These are phyloP conservation scores for Laterallus jamaicensis DNA, from an alignment of 2,113 vertebrate species.

Conservation along the genomic window DNA sequence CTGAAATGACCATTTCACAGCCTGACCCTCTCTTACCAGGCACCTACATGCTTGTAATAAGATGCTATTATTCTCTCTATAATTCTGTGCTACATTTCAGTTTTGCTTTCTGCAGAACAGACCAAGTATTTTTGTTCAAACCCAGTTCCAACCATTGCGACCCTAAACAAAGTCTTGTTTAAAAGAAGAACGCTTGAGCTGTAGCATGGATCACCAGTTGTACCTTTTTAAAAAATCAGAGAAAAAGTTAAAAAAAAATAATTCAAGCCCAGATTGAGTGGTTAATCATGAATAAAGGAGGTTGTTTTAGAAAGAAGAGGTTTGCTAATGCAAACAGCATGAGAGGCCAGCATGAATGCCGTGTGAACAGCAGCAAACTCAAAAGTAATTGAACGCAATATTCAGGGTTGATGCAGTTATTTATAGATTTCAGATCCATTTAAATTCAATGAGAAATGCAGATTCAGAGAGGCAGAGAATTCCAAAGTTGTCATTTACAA, in stretches of 20 bases:
- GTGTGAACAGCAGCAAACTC: slow-evolving; percentile 5
- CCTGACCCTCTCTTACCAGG: neutral
- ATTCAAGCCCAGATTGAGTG: neutral
- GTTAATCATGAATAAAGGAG: neutral
- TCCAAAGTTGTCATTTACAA: slow-evolving; percentile 42
- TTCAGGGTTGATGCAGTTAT: slow-evolving; percentile 50
- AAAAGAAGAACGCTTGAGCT: neutral
- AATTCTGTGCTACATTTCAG: neutral
- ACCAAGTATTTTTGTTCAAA: neutral
- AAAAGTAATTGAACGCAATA: slow-evolving; percentile 21
- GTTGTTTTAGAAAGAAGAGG: slow-evolving; percentile 8
- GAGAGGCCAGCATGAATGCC: slow-evolving; percentile 2
- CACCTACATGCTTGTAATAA: neutral
- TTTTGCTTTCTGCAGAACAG: neutral
- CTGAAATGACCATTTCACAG: neutral
- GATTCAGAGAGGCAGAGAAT: slow-evolving; percentile 50
- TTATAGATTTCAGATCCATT: slow-evolving; percentile 65
- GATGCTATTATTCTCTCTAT: neutral
- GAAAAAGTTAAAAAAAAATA: slow-evolving; percentile 16
- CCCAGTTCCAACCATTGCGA: neutral
- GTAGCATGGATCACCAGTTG: neutral
- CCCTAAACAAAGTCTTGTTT: neutral
- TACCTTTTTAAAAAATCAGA: neutral
- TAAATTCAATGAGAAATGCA: slow-evolving; percentile 64
- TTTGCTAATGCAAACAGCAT: slow-evolving; percentile 38